These are phyloP conservation scores for Threskiornis aethiopicus DNA, from an alignment of 2,797 vertebrate species.

Conservation along the genomic window DNA sequence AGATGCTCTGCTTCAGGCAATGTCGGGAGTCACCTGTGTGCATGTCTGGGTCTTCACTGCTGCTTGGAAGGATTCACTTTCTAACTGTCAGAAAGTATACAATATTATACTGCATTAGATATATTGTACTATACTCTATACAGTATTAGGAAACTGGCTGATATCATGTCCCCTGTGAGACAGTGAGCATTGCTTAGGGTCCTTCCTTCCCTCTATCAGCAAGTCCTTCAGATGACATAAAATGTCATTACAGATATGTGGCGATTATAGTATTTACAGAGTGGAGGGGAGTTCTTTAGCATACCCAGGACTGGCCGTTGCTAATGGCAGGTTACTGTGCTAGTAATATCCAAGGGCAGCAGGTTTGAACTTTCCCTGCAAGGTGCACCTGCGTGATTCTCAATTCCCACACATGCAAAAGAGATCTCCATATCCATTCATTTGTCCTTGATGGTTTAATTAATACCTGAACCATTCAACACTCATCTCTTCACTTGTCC, in stretches of 20 bases:
- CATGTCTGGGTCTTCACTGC: neutral
- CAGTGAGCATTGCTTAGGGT: rapidly evolving
- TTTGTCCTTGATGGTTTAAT: neutral
- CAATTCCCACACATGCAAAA: neutral
- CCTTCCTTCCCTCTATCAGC: neutral
- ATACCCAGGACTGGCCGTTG: neutral
- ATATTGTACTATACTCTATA: no score
- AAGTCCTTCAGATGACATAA: neutral
- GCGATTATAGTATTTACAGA: neutral
- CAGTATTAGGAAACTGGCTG: neutral
- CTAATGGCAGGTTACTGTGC: neutral
- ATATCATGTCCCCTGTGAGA: neutral
- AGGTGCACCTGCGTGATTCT: neutral
- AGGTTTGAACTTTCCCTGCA: neutral
- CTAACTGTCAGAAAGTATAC: neutral
- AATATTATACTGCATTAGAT: no score
- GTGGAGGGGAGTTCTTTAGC: neutral
- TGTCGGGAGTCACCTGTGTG: neutral
- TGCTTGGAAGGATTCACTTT: neutral
- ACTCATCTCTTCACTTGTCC: neutral
- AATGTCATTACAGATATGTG: neutral
- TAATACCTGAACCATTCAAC: neutral
- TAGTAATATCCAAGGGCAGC: no score
- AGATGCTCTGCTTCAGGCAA: neutral
- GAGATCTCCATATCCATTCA: neutral